Percentiles rank a stretch among this genome's conserved stretches.
Conservation (phyloP, 2,888 invertebrate genomes). For the Drosophila mimetica region DNA sequence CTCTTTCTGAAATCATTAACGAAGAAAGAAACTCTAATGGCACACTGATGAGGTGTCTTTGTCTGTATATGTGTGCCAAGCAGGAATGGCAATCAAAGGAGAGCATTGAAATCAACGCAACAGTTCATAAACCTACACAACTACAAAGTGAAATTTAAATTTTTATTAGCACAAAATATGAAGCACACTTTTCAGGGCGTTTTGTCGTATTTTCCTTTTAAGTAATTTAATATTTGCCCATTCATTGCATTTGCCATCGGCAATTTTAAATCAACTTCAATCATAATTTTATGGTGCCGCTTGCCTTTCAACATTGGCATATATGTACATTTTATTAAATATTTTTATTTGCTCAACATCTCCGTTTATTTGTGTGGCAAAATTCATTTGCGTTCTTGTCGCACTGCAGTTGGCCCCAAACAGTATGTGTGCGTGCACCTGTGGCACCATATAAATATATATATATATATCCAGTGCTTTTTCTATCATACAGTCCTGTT, state of each 20-base stretch:
- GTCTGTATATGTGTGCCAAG: slow-evolving; percentile 12
- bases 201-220: neutral
- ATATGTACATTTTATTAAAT: slow-evolving; percentile 31
- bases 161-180: slow-evolving; percentile 14
- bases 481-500: slow-evolving; percentile 22
- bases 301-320: slow-evolving; percentile 8
- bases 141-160: slow-evolving; percentile 26
- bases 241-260: neutral
- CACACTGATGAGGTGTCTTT: slow-evolving; percentile 20
- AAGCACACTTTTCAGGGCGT: slow-evolving; percentile 25
- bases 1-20: slow-evolving; percentile 46
- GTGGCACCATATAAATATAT: slow-evolving; percentile 18
- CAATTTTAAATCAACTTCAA: slow-evolving; percentile 25
- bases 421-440: slow-evolving; percentile 32
- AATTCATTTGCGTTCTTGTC: slow-evolving; percentile 39
- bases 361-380: slow-evolving; percentile 31
- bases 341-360: slow-evolving; percentile 33
- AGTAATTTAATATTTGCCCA: neutral
- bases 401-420: slow-evolving; percentile 31
- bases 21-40: slow-evolving; percentile 40
- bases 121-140: slow-evolving; percentile 28
- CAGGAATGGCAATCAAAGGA: slow-evolving; percentile 8
- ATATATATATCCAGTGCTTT: slow-evolving; percentile 5
- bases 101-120: slow-evolving; percentile 15
- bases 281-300: slow-evolving; percentile 10